Percentiles rank a stretch among this genome's conserved stretches.
Evolutionary conservation across 2,888 invertebrate species (phyloP).

Genomic region (Podabrus alpinus): DNA sequence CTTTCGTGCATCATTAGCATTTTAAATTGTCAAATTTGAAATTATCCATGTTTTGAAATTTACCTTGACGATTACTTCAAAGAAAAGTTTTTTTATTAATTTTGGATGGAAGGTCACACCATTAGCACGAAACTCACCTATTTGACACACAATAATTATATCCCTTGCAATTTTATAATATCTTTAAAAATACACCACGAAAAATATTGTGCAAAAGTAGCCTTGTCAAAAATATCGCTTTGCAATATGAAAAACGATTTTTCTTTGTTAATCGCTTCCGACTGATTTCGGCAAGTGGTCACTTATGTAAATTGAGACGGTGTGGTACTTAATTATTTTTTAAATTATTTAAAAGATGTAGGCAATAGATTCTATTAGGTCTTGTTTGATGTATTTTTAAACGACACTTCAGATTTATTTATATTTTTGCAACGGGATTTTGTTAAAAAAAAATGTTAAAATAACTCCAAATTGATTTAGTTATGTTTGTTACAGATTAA

Average conservation of each 20-base stretch:
- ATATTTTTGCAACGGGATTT: not conserved
- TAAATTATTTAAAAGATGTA: not conserved
- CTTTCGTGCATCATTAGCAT: not conserved
- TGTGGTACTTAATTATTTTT: not conserved
- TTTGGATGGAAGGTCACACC: not conserved
- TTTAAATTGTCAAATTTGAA: not conserved
- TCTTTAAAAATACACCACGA: not conserved
- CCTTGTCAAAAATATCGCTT: not conserved
- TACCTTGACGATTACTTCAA: not conserved
- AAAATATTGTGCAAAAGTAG: not conserved
- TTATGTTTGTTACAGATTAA: constrained; percentile 8
- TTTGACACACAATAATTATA: not conserved
- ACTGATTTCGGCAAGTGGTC: not conserved
- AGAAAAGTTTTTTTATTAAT: not conserved
- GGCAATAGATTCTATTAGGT: not conserved
- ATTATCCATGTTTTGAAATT: not conserved
- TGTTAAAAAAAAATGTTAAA: not conserved
- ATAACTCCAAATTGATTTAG: not conserved
- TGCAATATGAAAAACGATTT: not conserved
- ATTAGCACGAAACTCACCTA: not conserved
- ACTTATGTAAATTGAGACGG: not conserved
- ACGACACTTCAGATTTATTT: not conserved
- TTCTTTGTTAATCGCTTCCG: not conserved
- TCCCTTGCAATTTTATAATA: not conserved
- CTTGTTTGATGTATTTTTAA: not conserved